Evolutionary conservation across 2,113 vertebrate species (phyloP), one percentile per base, ranked within the genome.

Genomic region (Grallaria varia): DNA sequence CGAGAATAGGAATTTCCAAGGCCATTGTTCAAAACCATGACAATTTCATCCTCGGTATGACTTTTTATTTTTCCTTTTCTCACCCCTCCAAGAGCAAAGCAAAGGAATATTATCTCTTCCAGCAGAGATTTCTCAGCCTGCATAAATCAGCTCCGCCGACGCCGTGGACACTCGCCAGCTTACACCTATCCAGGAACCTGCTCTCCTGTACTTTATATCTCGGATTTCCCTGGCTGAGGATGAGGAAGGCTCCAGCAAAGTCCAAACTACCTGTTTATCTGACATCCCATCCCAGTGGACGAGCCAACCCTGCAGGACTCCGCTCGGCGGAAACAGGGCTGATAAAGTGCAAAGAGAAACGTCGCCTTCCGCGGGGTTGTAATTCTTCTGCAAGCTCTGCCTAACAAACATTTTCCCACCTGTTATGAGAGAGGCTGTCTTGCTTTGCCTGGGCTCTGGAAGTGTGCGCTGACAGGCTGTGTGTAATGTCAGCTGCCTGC

Each of bases 381-480:
- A 55, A 80, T 44, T 90, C 90, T 93, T 85, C 88, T 3, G 1
- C 91, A 84, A 90, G 35, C 53, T 67, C 66, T 27, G 35, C 95
- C 91, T 72, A n/a, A 87, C 73, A 55, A n/a, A 27, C 50, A 6
- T 80, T 87, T 95, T 95, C 80, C 76, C 90, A 83, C 96, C 96
- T 94, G 87, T 75, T 72, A 9, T 4, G 2, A 79, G 60, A 28
- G 52, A 72, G 33, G 79, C 72, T 69, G 80, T 27, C 44, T 50
- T 72, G 92, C 72, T 78, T 62, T 77, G n/a, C 75, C 69, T 79
- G 78, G 52, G 68, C 62, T 92, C 86, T 85, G 95, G 84, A 31
- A 89, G 18, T 1, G 9, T 0, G 5, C 31, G 71, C 87, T 90
- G 88, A 95, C 92, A 95, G 96, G 90, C 21, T 75, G 68, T 95